phyloP scores from a whole-genome alignment of 2,888 invertebrate genomes.

The Thymelicus sylvestris region DNA sequence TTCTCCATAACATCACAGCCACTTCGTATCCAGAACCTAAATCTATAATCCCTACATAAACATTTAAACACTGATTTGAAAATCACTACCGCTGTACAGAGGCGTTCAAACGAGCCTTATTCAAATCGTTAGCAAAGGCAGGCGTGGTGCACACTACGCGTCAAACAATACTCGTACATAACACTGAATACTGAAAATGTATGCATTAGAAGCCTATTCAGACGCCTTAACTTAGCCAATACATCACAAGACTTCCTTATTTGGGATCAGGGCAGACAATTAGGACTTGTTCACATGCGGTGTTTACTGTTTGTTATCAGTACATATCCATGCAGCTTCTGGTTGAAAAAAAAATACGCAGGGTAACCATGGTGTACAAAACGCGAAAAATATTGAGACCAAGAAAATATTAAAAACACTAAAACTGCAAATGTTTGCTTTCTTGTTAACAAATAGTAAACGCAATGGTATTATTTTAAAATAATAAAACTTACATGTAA shows the following conservation, averaged over 20 bases:
- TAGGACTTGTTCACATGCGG: slow-evolving; percentile 3
- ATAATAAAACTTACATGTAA: too few species aligned
- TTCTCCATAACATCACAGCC: too few species aligned
- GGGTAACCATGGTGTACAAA: too few species aligned
- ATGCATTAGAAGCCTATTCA: slow-evolving; percentile 32
- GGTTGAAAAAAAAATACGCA: too few species aligned
- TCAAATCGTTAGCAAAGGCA: slow-evolving; percentile 5
- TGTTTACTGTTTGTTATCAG: too few species aligned
- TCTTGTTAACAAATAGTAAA: not conserved
- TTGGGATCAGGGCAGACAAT: slow-evolving; percentile 5
- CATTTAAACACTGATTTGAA: not conserved
- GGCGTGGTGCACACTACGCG: slow-evolving; percentile 7
- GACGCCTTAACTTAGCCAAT: slow-evolving; percentile 9
- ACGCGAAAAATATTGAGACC: too few species aligned
- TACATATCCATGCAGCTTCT: too few species aligned
- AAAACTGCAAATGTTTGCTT: too few species aligned
- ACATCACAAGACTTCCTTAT: slow-evolving; percentile 25
- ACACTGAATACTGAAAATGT: slow-evolving; percentile 11
- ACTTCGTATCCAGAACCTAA: not conserved
- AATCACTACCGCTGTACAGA: not conserved
- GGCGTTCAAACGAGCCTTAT: slow-evolving; percentile 2
- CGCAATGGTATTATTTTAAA: too few species aligned
- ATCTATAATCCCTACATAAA: not conserved
- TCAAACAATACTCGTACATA: slow-evolving; percentile 13
- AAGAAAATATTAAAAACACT: too few species aligned